phyloP scores from a whole-genome alignment of 1,140 invertebrate species.

The Oppia nitens region DNA sequence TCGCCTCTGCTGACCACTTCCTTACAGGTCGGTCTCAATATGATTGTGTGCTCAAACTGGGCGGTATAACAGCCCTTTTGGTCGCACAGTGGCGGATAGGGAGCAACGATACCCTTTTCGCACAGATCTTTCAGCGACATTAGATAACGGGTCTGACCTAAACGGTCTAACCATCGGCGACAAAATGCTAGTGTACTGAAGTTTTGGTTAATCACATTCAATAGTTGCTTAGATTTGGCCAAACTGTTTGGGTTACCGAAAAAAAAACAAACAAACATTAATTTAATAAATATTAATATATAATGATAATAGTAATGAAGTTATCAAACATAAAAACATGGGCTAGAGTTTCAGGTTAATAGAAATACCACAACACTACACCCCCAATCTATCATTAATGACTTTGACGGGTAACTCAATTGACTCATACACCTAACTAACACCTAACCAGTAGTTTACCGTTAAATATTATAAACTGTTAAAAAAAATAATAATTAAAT shows the following conservation, averaged over 20 bases:
- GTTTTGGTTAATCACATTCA: conserved; percentile 92
- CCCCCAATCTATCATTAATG: too few species aligned
- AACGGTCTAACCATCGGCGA: conserved; percentile 91
- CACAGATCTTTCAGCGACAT: conserved; percentile 97
- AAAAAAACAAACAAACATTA: conserved; percentile 13
- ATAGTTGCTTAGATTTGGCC: conserved; percentile 74
- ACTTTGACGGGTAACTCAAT: too few species aligned
- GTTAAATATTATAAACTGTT: too few species aligned
- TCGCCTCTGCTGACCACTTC: conserved; percentile 90
- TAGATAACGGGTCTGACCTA: conserved; percentile 91
- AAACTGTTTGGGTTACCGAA: conserved; percentile 38
- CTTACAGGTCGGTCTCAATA: conserved; percentile 93
- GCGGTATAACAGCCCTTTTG: conserved; percentile 96
- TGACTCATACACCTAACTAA: too few species aligned
- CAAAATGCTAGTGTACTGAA: conserved; percentile 98
- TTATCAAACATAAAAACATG: conserved; percentile 29
- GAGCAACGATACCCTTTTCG: conserved; percentile 83
- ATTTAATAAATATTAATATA: neutral
- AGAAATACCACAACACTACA: conserved; percentile 1
- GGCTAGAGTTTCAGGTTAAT: neutral
- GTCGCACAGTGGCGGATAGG: conserved; percentile 96
- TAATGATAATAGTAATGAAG: conserved; percentile 6
- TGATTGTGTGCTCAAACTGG: conserved; percentile 97
- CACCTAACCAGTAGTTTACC: too few species aligned
- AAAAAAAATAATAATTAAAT: too few species aligned